Base-by-base conservation (phyloP, 2,888 invertebrate genomes). In the Ormyrus nitidulus region DNA sequence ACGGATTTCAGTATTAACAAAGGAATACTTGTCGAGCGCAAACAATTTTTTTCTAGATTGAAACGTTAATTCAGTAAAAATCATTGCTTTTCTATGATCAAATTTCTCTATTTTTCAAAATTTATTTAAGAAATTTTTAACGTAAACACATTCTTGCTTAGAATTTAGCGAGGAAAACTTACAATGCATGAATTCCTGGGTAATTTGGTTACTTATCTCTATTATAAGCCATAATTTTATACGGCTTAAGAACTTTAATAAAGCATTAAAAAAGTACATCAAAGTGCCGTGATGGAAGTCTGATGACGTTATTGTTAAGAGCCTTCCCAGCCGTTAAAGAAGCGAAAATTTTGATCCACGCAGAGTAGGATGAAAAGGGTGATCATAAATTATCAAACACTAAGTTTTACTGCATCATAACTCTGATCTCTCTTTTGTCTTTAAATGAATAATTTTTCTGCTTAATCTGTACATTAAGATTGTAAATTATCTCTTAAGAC, bases 331-430 rank as follows among this genome's bases (percentile, higher is more conserved):
- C 5, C 48, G 10, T 48, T 46, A 54, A 56, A 70, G 70, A 13
- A 53, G 34, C 11, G 10, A 66, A 58, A 13, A 58, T 69, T 56
- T 56, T 10, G n/a, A 34, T 34, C 61, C 19, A 7, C 34, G 5
- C 8, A 34, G 8, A 9, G 6, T 7, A 34, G 34, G 61, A 61
- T 34, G 61, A 6, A 9, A 10, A 53, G 10, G 53, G 10, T 53
- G 10, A 56, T 56, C 62, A 10, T 19, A 66, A 53, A 64, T 64
- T 64, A 70, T 13, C 48, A 13, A 58, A 19, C 48, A 10, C 9
- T 48, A 48, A 70, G 58, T 70, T 70, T 70, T 59, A 70, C 19
- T 19, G 6, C 59, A 49, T 58, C 58, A 44, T 49, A 70, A 70
- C n/a, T 48, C 19, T 11, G 19, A 19, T 6, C 9, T 34, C 8